phyloP scores from a whole-genome alignment of 2,113 vertebrate species.

The Catharus fuscescens region DNA sequence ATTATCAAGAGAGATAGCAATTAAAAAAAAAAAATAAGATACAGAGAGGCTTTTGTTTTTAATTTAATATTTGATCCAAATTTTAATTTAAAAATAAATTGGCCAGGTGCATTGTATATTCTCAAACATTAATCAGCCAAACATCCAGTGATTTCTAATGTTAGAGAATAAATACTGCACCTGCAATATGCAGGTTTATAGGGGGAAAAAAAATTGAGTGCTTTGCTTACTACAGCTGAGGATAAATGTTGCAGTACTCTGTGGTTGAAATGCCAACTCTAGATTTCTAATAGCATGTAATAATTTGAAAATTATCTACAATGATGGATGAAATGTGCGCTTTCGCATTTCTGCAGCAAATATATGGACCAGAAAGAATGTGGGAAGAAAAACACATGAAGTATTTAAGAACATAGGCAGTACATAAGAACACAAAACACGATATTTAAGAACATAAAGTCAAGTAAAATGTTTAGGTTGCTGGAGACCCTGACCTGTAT shows the following conservation, averaged over 20 bases:
- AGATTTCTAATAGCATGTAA: not conserved
- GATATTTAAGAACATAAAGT: not conserved
- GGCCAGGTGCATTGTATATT: not conserved
- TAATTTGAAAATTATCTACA: not conserved
- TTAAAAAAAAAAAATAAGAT: not conserved
- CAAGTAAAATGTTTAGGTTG: not conserved
- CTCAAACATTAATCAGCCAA: not conserved
- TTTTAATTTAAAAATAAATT: not conserved
- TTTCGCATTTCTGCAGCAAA: not conserved
- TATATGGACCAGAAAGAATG: not conserved
- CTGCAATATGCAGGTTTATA: not conserved
- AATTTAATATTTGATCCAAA: not conserved
- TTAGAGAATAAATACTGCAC: not conserved
- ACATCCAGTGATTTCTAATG: not conserved
- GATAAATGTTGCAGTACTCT: not conserved
- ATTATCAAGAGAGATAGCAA: not conserved
- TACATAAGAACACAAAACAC: too few relatives aligned
- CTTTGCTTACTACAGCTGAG: not conserved
- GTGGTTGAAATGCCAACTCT: not conserved
- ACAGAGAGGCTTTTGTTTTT: not conserved
- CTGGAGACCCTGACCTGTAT: not conserved
- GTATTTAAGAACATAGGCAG: not conserved
- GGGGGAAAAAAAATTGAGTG: not conserved
- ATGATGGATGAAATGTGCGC: not conserved
- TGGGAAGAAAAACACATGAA: not conserved